A percentile compares a stretch with the other conserved stretches of the same genome.
phyloP scores from a whole-genome alignment of 2,113 vertebrate species.

The Erinaceus europaeus region DNA sequence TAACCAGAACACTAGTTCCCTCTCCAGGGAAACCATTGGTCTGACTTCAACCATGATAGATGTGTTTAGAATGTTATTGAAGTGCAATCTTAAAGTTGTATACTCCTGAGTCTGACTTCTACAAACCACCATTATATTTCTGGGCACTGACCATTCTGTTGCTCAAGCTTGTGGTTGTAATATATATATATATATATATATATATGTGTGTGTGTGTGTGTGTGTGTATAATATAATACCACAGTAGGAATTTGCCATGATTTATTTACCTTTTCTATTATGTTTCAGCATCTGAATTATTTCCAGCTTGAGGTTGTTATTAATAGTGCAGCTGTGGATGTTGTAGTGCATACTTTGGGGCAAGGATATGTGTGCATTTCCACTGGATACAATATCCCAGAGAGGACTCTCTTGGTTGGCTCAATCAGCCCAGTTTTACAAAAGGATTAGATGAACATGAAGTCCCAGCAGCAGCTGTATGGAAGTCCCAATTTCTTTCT shows the following conservation, averaged over 20 bases:
- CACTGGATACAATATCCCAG: neutral
- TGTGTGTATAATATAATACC: too few species aligned
- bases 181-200: neutral
- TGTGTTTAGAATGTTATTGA: conserved; percentile 19
- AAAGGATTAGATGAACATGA: conserved; percentile 14
- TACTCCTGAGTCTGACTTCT: neutral
- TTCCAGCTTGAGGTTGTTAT: neutral
- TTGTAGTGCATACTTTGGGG: neutral
- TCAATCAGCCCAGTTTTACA: conserved; percentile 18
- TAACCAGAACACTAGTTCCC: neutral
- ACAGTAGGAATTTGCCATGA: neutral
- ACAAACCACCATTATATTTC: neutral
- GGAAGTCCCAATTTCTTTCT: neutral
- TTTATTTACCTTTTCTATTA: conserved; percentile 8
- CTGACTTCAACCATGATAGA: conserved; percentile 13
- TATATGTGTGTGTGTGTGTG: too few species aligned
- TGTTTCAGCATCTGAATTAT: neutral
- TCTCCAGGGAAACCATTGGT: neutral
- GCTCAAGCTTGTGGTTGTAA: neutral
- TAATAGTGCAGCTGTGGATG: neutral
- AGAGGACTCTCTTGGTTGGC: neutral
- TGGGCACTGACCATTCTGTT: neutral
- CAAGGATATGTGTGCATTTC: neutral
- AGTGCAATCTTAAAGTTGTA: neutral
- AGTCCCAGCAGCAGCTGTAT: neutral